A percentile compares a stretch with the other conserved stretches of the same genome.
Evolutionary conservation across 2,888 invertebrate species (phyloP).

Genomic region (Hipparchia semele): DNA sequence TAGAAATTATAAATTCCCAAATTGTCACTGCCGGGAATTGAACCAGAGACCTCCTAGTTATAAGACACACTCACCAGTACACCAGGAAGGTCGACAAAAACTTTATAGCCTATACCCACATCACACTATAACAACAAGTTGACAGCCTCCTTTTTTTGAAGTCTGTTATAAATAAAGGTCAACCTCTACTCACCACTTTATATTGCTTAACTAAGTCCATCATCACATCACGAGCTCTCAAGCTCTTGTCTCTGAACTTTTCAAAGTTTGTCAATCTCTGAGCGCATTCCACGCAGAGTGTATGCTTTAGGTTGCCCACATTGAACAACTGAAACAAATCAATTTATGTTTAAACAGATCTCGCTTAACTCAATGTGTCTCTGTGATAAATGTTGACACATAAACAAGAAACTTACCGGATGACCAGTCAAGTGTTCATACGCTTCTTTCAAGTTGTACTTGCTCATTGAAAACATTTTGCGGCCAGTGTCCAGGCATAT

Average conservation of each 20-base stretch:
- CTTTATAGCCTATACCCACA: too few species aligned
- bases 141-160: too few species aligned
- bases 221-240: not conserved
- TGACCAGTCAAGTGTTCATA: constrained; percentile 14
- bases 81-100: too few species aligned
- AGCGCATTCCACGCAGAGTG: constrained; percentile 1
- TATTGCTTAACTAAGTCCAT: constrained; percentile 6
- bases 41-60: too few species aligned
- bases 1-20: too few species aligned
- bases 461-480: constrained; percentile 8
- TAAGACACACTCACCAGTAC: too few species aligned
- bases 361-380: too few species aligned
- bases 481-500: constrained; percentile 19
- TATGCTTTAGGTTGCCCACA: constrained; percentile 1
- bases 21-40: too few species aligned
- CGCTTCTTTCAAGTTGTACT: constrained; percentile 1
- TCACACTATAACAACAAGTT: not conserved
- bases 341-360: not conserved
- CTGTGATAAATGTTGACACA: not conserved
- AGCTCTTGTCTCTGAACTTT: constrained; percentile 12
- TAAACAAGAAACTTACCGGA: not conserved
- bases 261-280: constrained; percentile 6
- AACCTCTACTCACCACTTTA: not conserved
- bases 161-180: not conserved
- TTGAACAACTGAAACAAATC: constrained; percentile 12